Percentiles rank a stretch among this genome's conserved stretches.
Conservation (phyloP, 2,888 invertebrate species). For the Noctuana brunneofusca region DNA sequence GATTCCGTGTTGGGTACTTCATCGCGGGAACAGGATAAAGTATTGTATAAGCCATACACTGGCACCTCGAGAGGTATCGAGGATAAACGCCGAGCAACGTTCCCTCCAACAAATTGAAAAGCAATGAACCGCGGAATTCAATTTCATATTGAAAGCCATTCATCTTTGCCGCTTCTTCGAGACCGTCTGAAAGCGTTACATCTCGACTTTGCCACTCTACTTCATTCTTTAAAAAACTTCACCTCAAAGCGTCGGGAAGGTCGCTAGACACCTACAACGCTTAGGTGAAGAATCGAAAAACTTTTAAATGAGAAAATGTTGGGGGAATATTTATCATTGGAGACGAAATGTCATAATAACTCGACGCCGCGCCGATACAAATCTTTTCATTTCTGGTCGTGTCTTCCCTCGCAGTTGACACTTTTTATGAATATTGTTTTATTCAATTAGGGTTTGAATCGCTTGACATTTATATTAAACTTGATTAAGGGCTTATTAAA, state of each 20-base stretch:
- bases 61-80: constrained; percentile 63
- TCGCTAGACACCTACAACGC: constrained; percentile 10
- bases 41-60: constrained; percentile 45
- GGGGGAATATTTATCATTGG: constrained; percentile 13
- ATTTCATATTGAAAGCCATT: constrained; percentile 86
- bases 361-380: constrained; percentile 12
- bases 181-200: constrained; percentile 76
- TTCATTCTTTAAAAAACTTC: constrained; percentile 69
- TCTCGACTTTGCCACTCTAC: constrained; percentile 74
- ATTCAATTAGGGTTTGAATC: constrained; percentile 6
- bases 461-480: not conserved
- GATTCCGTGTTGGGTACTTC: not conserved
- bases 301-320: constrained; percentile 29
- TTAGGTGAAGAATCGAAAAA: constrained; percentile 25
- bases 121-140: constrained; percentile 87
- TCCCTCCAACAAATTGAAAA: constrained; percentile 83
- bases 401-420: not conserved
- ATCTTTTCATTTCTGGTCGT: constrained; percentile 23
- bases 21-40: constrained; percentile 1
- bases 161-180: constrained; percentile 80
- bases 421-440: constrained; percentile 15
- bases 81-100: constrained; percentile 74
- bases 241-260: constrained; percentile 44
- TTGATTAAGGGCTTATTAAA: no score
- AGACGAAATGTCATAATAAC: constrained; percentile 20